Evolutionary conservation across 2,888 invertebrate genomes (phyloP), one percentile per base, ranked within the genome.

Genomic region (Drosophila ezoana): DNA sequence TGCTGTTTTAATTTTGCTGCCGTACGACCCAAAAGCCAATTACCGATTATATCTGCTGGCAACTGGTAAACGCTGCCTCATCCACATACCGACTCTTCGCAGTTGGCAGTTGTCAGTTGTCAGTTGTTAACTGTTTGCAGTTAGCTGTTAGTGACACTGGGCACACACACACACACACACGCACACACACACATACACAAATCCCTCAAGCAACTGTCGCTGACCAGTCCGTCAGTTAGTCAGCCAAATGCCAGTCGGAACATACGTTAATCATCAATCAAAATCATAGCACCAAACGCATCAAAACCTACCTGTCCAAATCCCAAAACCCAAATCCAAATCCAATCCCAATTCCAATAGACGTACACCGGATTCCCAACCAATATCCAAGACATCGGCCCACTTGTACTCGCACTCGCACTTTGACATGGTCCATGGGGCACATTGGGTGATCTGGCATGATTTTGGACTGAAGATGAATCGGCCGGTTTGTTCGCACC

Each of bases 401-500:
- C 48, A 62, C 43, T 60, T 60, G 54, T 65, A 47, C 38, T 58
- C 33, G 20, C 37, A 13, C 51, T 37, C 32, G 54, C 28, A 43
- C 56, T 56, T 51, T 56, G 64, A 64, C 54, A 44, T 51, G 61
- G 70, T 48, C 63, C 45, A 28, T 68, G 61, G 49, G 56, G 47
- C 63, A 69, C 56, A 53, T 78, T 75, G 67, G 71, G 77, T 77
- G 80, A 79, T 81, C 79, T 67, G 76, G 81, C 78, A 86, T 82
- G 85, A 82, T 85, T 28, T 82, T 80, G 53, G 53, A 41, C 62
- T 67, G 59, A 87, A 87, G 83, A 84, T 84, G 81, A 84, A 84
- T 84, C 81, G 87, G 59, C 68, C 65, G 75, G 72, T 63, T 81
- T 87, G 81, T 87, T 87, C 81, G 83, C 84, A 87, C 87, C 83